Base-by-base conservation (phyloP, 2,797 vertebrate species). In the Borostomias antarcticus region DNA sequence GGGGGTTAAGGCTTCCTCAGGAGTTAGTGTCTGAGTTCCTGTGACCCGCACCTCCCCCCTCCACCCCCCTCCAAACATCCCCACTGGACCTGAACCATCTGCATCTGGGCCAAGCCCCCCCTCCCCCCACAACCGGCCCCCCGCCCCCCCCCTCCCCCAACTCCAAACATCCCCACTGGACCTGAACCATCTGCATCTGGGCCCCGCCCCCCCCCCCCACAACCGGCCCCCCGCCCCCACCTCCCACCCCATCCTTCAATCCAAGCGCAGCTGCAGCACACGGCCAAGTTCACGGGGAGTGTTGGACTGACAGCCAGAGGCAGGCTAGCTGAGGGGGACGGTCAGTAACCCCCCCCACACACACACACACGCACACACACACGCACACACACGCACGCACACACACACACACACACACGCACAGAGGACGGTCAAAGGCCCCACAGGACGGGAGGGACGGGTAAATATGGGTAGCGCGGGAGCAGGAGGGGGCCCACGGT, bases 161-260 rank as follows among this genome's bases (percentile, higher is more conserved):
- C 81, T 45, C 40, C n/a, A 85, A 88, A 88, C 88, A 89, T 88
- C 89, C 89, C 86, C 85, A 89, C 88, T 89, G 88, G 88, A 89
- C 85, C 87, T 84, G 86, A 91, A 89, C 88, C 89, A 89, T 89
- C 87, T 89, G 88, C 87, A 91, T 89, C 85, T 88, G 88, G 81
- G 80, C 74, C 35, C 58, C 15, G 58, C 15, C 35, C 56, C 75
- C 84, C 78, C 79, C 85, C 47, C 84, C 81, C 79, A 68, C 54
- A 76, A 89, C 89, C 88, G 88, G 89, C 88, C 85, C 78, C 78
- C 3, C 82, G 86, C 78, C 80, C 86, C n/a, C n/a, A n/a, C n/a
- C n/a, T n/a, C n/a, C n/a, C n/a, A n/a, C 86, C 84, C 84, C 82
- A 88, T 88, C 89, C 88, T 74, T 87, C 87, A 89, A 84, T 79